These are phyloP conservation scores for Clarias gariepinus DNA, from an alignment of 2,113 vertebrate genomes.

Conservation along the genomic window DNA sequence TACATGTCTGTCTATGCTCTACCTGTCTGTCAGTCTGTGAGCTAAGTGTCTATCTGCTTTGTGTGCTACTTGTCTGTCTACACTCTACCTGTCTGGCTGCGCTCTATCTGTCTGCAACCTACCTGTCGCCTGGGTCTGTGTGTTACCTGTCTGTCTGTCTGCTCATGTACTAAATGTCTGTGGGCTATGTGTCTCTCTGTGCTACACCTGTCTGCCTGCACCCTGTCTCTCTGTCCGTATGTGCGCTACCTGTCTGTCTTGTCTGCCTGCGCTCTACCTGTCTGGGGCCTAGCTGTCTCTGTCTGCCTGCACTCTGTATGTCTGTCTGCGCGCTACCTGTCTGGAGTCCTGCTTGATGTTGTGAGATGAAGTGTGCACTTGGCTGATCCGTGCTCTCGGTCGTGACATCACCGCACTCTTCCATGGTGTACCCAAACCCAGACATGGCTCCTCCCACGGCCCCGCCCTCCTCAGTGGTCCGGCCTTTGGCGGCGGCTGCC, in stretches of 20 bases:
- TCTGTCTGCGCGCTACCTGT: not conserved
- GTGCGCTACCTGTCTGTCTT: not conserved
- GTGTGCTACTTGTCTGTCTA: too few relatives aligned
- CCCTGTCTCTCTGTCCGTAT: not conserved
- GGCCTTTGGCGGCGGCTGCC: conserved; percentile 72
- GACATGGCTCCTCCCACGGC: conserved; percentile 52
- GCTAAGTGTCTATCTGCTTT: too few relatives aligned
- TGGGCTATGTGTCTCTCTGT: not conserved
- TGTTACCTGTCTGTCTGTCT: too few relatives aligned
- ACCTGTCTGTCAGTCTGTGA: too few relatives aligned
- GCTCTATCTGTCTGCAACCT: not conserved
- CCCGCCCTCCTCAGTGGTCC: conserved; percentile 60
- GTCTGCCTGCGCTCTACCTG: not conserved
- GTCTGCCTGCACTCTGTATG: not conserved
- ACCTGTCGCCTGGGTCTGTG: too few relatives aligned
- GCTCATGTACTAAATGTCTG: not conserved
- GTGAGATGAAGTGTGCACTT: conserved; percentile 24
- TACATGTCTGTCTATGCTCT: not conserved
- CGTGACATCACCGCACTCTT: conserved; percentile 60
- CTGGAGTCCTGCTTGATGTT: conserved; percentile 14
- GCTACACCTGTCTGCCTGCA: not conserved
- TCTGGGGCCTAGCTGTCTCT: too few relatives aligned
- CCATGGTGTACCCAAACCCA: conserved; percentile 69
- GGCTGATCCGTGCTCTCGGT: conserved; percentile 9
- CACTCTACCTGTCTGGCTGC: not conserved